Evolutionary conservation across 1,140 invertebrate species (phyloP).

Genomic region (Sesamia nonagrioides): DNA sequence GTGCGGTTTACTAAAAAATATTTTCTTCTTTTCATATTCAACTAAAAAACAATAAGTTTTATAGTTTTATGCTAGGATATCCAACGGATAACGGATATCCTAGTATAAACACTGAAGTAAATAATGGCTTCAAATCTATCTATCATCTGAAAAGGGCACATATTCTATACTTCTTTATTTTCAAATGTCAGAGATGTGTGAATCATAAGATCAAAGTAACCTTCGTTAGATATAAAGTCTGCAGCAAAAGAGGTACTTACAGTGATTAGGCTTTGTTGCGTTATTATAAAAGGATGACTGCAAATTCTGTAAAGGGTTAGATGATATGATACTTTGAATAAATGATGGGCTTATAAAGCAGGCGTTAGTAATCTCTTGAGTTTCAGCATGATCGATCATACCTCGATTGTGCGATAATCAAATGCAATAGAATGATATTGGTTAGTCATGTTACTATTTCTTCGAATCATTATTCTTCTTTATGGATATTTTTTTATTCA

Average conservation of each 20-base stretch:
- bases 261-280: neutral
- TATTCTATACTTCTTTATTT: too few relatives aligned
- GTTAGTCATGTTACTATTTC: neutral
- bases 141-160: too few relatives aligned
- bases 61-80: too few relatives aligned
- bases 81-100: too few relatives aligned
- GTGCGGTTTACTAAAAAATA: too few relatives aligned
- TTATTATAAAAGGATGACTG: neutral
- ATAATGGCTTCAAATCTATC: too few relatives aligned
- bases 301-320: neutral
- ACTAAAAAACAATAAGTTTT: too few relatives aligned
- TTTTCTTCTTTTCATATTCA: too few relatives aligned
- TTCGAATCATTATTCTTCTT: neutral
- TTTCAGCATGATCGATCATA: neutral
- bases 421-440: neutral
- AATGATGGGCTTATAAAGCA: neutral
- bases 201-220: too few relatives aligned
- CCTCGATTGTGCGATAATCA: conserved; percentile 4
- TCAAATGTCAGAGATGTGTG: too few relatives aligned
- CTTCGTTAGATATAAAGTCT: neutral
- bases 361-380: neutral
- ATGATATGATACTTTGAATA: neutral
- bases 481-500: too few relatives aligned
- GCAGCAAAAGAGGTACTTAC: neutral
- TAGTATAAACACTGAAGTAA: too few relatives aligned